phyloP scores from a whole-genome alignment of 92 coral and sea anemone genomes.

The Phenganax stokvisi region DNA sequence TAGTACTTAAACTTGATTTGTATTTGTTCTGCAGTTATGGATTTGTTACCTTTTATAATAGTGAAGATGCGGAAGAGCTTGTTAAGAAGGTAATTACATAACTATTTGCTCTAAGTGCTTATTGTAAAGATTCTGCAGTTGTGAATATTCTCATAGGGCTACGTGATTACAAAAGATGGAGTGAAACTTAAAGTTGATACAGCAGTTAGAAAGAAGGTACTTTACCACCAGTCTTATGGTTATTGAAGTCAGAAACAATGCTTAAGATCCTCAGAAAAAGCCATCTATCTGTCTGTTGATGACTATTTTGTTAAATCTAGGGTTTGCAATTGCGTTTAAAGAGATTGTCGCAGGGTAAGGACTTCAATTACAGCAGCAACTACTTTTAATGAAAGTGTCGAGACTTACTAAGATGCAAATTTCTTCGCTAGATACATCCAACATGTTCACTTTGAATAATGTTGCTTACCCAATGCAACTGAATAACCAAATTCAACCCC shows the following conservation, averaged over 20 bases:
- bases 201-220: slow-evolving; percentile 29
- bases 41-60: slow-evolving; percentile 27
- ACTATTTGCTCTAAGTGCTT: background rate
- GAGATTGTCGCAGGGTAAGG: background rate
- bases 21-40: slow-evolving; percentile 19
- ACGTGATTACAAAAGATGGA: background rate
- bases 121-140: background rate
- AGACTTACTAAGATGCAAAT: background rate
- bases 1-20: background rate
- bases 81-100: slow-evolving; percentile 4
- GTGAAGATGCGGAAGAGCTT: slow-evolving; percentile 8
- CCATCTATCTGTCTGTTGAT: background rate
- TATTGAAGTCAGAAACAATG: background rate
- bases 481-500: too few relatives aligned
- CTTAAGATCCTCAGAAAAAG: background rate
- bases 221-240: background rate
- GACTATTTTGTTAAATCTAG: background rate
- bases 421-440: too few relatives aligned
- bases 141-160: background rate
- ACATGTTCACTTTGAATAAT: too few relatives aligned
- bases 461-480: too few relatives aligned
- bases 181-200: background rate
- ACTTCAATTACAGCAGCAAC: background rate
- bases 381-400: background rate
- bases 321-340: slow-evolving; percentile 3